phyloP scores from a whole-genome alignment of 1,140 invertebrate species.

The Drosophila erecta region DNA sequence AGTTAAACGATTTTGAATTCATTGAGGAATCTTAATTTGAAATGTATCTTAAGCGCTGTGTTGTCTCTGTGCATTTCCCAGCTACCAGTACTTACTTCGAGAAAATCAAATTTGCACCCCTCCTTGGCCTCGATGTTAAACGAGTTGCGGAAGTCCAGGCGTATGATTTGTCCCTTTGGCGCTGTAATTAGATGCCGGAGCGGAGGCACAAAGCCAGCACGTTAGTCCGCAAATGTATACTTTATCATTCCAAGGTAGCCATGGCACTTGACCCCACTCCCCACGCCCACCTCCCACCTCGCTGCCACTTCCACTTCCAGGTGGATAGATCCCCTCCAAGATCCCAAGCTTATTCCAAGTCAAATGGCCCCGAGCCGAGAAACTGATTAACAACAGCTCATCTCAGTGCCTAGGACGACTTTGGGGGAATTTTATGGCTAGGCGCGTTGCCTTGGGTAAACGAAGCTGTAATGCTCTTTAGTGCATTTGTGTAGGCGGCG shows the following conservation, averaged over 20 bases:
- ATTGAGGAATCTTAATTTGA: too few species aligned
- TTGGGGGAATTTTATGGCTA: background rate
- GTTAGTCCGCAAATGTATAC: constrained; percentile 34
- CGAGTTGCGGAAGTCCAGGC: constrained; percentile 92
- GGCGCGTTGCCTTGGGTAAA: background rate
- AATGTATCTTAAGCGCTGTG: too few species aligned
- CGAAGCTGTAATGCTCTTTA: background rate
- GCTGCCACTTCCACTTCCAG: too few species aligned
- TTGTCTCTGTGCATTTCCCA: constrained; percentile 8
- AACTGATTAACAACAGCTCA: constrained; percentile 57
- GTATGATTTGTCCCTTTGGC: constrained; percentile 89
- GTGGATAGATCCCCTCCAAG: constrained; percentile 1
- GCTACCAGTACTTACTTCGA: constrained; percentile 87
- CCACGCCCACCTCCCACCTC: too few species aligned
- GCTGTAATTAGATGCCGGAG: constrained; percentile 87
- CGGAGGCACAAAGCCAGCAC: constrained; percentile 13
- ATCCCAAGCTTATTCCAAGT: constrained; percentile 8
- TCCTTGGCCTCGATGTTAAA: constrained; percentile 91
- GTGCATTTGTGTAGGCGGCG: too few species aligned
- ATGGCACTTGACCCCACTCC: constrained; percentile 12
- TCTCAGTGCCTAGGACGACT: background rate
- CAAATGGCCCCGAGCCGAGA: constrained; percentile 25
- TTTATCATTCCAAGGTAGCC: constrained; percentile 13
- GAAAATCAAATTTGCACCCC: constrained; percentile 92
- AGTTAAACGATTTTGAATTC: too few species aligned